These are phyloP conservation scores for Thymelicus acteon DNA, from an alignment of 2,888 invertebrate genomes.

Conservation along the genomic window DNA sequence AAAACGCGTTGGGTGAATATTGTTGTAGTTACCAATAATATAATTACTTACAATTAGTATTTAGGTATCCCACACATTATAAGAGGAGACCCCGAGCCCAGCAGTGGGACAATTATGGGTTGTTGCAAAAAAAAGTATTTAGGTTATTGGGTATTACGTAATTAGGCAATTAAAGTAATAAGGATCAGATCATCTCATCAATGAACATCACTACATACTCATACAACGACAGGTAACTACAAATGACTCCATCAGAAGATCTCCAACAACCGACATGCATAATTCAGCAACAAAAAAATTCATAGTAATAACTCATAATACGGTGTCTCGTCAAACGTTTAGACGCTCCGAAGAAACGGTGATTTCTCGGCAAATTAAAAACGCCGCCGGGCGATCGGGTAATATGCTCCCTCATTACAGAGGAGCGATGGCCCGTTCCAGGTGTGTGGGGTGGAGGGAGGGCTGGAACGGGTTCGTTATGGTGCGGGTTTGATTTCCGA, in stretches of 20 bases:
- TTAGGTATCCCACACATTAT: no score
- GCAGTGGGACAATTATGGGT: no score
- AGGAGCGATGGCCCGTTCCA: constrained; percentile 69
- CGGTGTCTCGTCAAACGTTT: constrained; percentile 32
- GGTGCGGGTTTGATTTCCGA: constrained; percentile 22
- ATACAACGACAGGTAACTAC: not conserved
- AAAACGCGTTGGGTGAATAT: no score
- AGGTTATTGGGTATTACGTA: no score
- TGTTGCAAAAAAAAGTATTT: no score
- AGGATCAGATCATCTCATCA: no score
- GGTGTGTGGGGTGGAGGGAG: constrained; percentile 50
- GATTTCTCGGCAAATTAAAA: constrained; percentile 83
- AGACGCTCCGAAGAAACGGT: constrained; percentile 49
- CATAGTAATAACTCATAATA: constrained; percentile 16
- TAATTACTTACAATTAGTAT: no score
- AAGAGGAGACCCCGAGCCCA: no score
- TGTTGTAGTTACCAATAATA: no score
- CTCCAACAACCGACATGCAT: constrained; percentile 7
- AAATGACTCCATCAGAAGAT: not conserved
- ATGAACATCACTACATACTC: no score
- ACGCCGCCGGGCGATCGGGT: constrained; percentile 78
- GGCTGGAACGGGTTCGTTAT: not conserved
- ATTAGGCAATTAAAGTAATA: no score
- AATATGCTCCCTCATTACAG: constrained; percentile 73
- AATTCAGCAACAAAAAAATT: constrained; percentile 17